phyloP scores from a whole-genome alignment of 2,113 vertebrate genomes.

The Daboia siamensis region DNA sequence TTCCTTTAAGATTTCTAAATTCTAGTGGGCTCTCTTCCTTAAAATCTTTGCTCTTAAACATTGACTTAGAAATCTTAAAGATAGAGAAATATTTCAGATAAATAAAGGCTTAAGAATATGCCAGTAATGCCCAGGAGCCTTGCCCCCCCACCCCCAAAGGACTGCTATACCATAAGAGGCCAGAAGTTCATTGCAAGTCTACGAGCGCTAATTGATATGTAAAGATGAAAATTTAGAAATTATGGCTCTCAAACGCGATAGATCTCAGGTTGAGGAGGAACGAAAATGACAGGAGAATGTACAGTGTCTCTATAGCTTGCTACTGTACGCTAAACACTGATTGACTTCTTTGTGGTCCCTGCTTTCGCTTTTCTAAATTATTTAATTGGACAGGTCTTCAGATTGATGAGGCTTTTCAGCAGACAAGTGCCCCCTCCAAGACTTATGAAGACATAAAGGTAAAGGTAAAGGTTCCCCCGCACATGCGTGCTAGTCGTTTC shows the following conservation, averaged over 20 bases:
- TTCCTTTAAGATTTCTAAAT: too few relatives aligned
- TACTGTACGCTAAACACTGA: not conserved
- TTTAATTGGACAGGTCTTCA: not conserved
- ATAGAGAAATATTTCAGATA: too few relatives aligned
- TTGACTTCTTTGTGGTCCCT: not conserved
- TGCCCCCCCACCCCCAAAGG: not conserved
- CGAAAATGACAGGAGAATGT: not conserved
- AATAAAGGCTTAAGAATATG: too few relatives aligned
- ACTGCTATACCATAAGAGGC: not conserved
- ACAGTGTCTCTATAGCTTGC: not conserved
- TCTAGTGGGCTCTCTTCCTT: too few relatives aligned
- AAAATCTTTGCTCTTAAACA: too few relatives aligned
- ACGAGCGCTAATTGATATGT: not conserved
- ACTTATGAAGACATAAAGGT: not conserved
- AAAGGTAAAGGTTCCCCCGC: too few relatives aligned
- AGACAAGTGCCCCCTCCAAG: not conserved
- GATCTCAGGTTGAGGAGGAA: not conserved
- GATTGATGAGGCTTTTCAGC: not conserved
- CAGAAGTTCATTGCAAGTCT: not conserved
- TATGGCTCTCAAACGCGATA: not conserved
- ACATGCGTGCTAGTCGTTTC: too few relatives aligned
- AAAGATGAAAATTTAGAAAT: not conserved
- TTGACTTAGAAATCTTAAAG: too few relatives aligned
- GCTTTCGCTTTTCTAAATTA: not conserved
- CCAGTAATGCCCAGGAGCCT: not conserved